phyloP scores from a whole-genome alignment of 2,888 invertebrate species.

The Dermolepida albohirtum region DNA sequence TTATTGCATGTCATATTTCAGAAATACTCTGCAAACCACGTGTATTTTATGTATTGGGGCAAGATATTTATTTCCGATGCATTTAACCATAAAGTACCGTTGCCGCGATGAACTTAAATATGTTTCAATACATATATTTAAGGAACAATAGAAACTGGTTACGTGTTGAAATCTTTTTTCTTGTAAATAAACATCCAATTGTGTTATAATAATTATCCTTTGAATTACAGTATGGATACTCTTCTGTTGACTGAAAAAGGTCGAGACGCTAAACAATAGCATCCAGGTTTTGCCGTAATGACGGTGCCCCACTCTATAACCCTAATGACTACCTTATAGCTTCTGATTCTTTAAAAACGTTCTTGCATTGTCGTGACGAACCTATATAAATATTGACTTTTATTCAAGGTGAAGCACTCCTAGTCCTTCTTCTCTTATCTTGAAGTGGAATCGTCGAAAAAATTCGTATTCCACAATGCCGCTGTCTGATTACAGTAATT shows the following conservation, averaged over 20 bases:
- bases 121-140: slow-evolving; percentile 46
- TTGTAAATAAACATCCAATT: slow-evolving; percentile 29
- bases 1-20: too few species aligned
- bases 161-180: slow-evolving; percentile 16
- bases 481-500: slow-evolving; percentile 36
- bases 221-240: slow-evolving; percentile 22
- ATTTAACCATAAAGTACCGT: too few species aligned
- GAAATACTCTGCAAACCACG: too few species aligned
- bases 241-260: slow-evolving; percentile 14
- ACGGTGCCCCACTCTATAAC: slow-evolving; percentile 53
- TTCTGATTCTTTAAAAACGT: slow-evolving; percentile 38
- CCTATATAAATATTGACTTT: slow-evolving; percentile 44
- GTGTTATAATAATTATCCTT: slow-evolving; percentile 39
- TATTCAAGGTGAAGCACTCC: slow-evolving; percentile 23
- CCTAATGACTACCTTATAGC: slow-evolving; percentile 55
- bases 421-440: slow-evolving; percentile 26
- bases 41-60: too few species aligned
- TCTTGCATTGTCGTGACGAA: slow-evolving; percentile 37
- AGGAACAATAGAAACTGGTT: slow-evolving; percentile 40
- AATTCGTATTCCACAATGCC: slow-evolving; percentile 36
- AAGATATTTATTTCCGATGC: too few species aligned
- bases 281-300: slow-evolving; percentile 51
- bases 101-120: slow-evolving; percentile 44
- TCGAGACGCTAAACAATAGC: slow-evolving; percentile 41
- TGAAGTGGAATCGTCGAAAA: slow-evolving; percentile 40